Evolutionary conservation across 2,797 vertebrate genomes (phyloP).

Genomic region (Scolopax rusticola): DNA sequence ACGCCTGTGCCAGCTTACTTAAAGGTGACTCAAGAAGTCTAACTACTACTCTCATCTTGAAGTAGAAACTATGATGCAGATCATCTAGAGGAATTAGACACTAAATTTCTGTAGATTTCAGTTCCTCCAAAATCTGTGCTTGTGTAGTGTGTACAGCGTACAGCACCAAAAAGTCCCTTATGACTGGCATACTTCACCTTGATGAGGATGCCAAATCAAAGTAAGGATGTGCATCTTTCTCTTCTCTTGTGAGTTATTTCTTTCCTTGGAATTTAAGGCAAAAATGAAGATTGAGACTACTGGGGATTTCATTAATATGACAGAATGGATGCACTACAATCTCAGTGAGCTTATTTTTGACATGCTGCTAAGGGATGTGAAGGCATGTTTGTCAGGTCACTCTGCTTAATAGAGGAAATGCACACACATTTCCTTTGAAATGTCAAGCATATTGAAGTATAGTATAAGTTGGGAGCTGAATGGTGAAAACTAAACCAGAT

Average conservation of each 20-base stretch:
- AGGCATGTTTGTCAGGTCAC: conserved; percentile 12
- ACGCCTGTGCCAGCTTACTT: neutral
- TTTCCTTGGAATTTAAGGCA: neutral
- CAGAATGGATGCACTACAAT: neutral
- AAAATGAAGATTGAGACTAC: conserved; percentile 20
- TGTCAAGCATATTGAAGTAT: neutral
- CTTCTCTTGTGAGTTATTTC: conserved; percentile 1
- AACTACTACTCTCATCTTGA: neutral
- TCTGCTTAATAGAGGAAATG: conserved; percentile 21
- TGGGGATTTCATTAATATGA: conserved; percentile 47
- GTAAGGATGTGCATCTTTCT: neutral
- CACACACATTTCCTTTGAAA: conserved; percentile 12
- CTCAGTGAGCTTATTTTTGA: conserved; percentile 39
- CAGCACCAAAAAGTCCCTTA: neutral
- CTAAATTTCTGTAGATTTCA: neutral
- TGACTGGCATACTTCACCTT: neutral
- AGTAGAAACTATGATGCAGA: neutral
- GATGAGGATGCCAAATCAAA: neutral
- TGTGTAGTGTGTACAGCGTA: neutral
- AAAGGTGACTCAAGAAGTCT: neutral
- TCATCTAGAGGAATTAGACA: neutral
- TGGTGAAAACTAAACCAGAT: neutral
- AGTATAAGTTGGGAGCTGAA: neutral
- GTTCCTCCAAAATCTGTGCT: neutral
- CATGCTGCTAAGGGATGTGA: neutral